Evolutionary conservation across 2,797 vertebrate species (phyloP).

Genomic region (Enteromius unitaeniatus): DNA sequence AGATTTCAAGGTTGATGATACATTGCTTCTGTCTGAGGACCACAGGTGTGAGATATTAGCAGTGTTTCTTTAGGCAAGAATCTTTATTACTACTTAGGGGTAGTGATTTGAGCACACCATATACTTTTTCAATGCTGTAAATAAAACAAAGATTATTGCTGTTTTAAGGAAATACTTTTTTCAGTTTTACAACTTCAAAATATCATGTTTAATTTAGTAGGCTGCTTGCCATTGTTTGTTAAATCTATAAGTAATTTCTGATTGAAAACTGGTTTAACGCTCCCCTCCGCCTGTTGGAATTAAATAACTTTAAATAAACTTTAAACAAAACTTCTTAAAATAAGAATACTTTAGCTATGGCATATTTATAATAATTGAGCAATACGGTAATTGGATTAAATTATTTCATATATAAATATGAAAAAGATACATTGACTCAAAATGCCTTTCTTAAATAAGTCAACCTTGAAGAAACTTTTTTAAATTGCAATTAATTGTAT

Average conservation of each 20-base stretch:
- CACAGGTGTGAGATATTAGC: background rate
- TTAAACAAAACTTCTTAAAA: too few species aligned
- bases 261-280: background rate
- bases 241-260: background rate
- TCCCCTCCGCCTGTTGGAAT: too few species aligned
- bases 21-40: background rate
- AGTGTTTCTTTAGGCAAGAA: background rate
- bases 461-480: too few species aligned
- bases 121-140: background rate
- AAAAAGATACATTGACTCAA: too few species aligned
- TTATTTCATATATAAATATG: too few species aligned
- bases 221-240: background rate
- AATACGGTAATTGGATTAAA: too few species aligned
- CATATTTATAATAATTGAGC: too few species aligned
- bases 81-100: background rate
- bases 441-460: too few species aligned
- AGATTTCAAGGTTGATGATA: background rate
- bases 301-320: too few species aligned
- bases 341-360: too few species aligned
- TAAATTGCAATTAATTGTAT: too few species aligned
- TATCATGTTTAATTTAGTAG: background rate
- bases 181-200: background rate
- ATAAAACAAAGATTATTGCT: background rate
- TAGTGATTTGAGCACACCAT: background rate
- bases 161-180: background rate